Percentiles rank a stretch among this genome's conserved stretches.
Evolutionary conservation across 2,113 vertebrate species (phyloP).

Genomic region (Coptodon bakossiorum): DNA sequence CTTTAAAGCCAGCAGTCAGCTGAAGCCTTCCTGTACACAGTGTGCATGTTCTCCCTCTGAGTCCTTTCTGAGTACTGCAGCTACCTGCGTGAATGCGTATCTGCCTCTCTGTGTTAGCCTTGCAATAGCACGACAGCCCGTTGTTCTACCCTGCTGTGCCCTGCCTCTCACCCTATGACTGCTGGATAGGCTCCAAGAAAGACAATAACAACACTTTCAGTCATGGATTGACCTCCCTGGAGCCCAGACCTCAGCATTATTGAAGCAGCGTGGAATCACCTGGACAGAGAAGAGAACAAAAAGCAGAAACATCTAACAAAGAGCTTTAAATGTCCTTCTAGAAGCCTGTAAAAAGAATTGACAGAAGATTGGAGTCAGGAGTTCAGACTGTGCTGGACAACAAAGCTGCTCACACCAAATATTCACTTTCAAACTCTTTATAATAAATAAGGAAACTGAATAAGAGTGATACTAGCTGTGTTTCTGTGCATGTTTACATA

Average conservation of each 20-base stretch:
- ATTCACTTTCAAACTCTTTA: background rate
- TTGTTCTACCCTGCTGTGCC: background rate
- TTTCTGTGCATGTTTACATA: background rate
- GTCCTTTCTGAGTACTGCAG: background rate
- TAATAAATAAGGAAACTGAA: background rate
- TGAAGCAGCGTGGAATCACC: background rate
- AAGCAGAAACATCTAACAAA: background rate
- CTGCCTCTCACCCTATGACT: background rate
- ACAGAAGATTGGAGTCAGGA: background rate
- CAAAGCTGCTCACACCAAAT: background rate
- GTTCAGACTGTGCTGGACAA: background rate
- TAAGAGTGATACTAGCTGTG: background rate
- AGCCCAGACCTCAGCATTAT: background rate
- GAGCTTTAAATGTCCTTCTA: background rate
- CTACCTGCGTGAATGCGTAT: background rate
- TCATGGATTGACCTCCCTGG: background rate
- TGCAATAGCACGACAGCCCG: background rate
- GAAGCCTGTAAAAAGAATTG: background rate
- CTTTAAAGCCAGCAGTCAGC: background rate
- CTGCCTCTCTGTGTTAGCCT: background rate
- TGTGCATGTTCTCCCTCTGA: background rate
- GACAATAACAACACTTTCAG: background rate
- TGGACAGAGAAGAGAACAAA: background rate
- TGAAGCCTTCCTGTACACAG: background rate
- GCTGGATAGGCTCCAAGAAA: background rate